Conservation (phyloP, 2,113 vertebrate species). For the Ciconia maguari region DNA sequence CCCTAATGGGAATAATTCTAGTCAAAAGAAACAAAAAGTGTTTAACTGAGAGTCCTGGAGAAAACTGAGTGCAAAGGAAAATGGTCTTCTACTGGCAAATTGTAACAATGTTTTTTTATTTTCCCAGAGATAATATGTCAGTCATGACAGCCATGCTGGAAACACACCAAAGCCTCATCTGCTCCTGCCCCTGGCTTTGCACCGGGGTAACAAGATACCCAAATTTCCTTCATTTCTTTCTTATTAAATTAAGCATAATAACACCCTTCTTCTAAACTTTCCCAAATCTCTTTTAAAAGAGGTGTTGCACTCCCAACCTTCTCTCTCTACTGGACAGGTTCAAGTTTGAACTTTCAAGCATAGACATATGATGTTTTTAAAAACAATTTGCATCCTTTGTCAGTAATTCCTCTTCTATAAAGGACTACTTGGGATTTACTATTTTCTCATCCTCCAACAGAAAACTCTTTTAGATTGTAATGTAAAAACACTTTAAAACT, state of each 20-base stretch:
- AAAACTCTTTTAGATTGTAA: background rate
- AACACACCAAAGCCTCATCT: background rate
- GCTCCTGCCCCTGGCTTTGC: background rate
- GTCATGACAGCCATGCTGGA: background rate
- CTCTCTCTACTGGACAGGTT: background rate
- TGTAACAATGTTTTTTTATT: fast-evolving
- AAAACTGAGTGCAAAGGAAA: background rate
- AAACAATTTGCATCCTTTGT: background rate
- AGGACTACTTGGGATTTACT: background rate
- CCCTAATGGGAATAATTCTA: background rate
- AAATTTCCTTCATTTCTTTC: background rate
- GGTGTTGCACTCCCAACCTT: background rate
- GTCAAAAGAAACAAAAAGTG: background rate
- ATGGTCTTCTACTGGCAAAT: background rate
- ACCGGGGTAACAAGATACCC: background rate
- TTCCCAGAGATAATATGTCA: background rate
- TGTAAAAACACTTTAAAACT: background rate
- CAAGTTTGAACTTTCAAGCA: background rate
- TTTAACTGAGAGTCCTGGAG: background rate
- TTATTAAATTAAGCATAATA: fast-evolving
- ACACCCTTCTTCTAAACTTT: background rate
- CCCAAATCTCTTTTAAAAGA: background rate
- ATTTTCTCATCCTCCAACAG: background rate
- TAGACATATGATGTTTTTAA: background rate
- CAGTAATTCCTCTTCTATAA: background rate